Evolutionary conservation across 1,140 invertebrate genomes (phyloP).

Genomic region (Meloidogyne floridensis): DNA sequence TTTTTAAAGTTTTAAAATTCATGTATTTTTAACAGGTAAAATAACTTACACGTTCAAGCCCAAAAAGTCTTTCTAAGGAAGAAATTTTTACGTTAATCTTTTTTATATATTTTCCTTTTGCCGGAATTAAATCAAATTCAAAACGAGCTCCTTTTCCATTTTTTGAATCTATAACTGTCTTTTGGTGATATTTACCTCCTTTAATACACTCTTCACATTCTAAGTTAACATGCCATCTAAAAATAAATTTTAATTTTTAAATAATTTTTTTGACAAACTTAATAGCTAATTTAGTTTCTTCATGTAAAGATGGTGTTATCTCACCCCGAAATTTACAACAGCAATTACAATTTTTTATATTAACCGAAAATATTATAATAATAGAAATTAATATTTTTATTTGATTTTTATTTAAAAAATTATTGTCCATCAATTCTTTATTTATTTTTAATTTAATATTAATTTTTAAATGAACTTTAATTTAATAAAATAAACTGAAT

Average conservation of each 20-base stretch:
- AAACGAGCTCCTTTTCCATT: neutral
- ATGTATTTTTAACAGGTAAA: neutral
- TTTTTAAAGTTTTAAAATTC: no score
- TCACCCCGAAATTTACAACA: neutral
- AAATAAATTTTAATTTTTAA: neutral
- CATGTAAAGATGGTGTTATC: neutral
- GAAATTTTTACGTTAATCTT: conserved; percentile 5
- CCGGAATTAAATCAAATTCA: conserved; percentile 7
- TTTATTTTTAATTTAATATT: no score
- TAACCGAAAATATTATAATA: conserved; percentile 3
- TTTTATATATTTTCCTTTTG: neutral
- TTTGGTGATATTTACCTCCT: conserved; percentile 3
- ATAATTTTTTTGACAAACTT: neutral
- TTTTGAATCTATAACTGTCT: neutral
- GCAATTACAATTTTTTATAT: neutral
- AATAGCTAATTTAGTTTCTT: neutral
- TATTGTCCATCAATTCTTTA: no score
- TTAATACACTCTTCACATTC: neutral
- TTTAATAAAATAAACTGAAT: no score
- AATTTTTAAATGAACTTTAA: no score
- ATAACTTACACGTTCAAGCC: neutral
- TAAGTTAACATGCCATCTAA: neutral
- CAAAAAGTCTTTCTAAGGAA: conserved; percentile 3
- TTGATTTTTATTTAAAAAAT: neutral
- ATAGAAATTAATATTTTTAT: neutral